Base-by-base conservation (phyloP, 2,113 vertebrate species). In the Uria aalge region DNA sequence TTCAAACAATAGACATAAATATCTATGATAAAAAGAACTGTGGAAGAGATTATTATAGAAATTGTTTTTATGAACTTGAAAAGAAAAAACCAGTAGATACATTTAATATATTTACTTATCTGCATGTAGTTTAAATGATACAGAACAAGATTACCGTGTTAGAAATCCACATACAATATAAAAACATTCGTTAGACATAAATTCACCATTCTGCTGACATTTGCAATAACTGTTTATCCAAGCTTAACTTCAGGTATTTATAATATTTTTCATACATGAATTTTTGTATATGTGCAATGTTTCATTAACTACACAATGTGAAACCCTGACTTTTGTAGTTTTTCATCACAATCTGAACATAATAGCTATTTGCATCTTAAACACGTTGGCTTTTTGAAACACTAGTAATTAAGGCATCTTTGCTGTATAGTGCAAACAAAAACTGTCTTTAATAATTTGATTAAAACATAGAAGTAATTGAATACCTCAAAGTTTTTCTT, bases 391-490 rank as follows among this genome's bases (percentile, higher is more conserved):
- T 98, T 98, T 77, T 92, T 87, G 29, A 97, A 97, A 96, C 66
- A 92, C 97, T 97, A 98, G 92, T 96, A 97, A 97, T 98, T 98
- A 98, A 98, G 98, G 98, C 98, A 98, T 97, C 97, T 96, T 92
- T 96, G 76, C 90, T 97, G 86, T 97, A 97, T 88, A 96, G 97
- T 97, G 97, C 98, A 97, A 93, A 98, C 96, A 98, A 95, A 98
- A 98, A 66, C 27, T 78, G 68, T 97, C 97, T 96, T 98, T 97
- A 97, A 97, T 94, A 96, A 82, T 96, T 97, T 93, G 92, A 96
- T 97, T 98, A 96, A 96, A 97, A 97, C 79, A 77, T 15, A 93
- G 50, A 92, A 97, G 79, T 96, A 96, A 96, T 12, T 74, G 41
- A 94, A 91, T 84, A 93, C 91, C 92, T 92, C 47, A 36, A 91